Percentiles rank a stretch among this genome's conserved stretches.
Evolutionary conservation across 2,113 vertebrate genomes (phyloP).

Genomic region (Elachura formosa): DNA sequence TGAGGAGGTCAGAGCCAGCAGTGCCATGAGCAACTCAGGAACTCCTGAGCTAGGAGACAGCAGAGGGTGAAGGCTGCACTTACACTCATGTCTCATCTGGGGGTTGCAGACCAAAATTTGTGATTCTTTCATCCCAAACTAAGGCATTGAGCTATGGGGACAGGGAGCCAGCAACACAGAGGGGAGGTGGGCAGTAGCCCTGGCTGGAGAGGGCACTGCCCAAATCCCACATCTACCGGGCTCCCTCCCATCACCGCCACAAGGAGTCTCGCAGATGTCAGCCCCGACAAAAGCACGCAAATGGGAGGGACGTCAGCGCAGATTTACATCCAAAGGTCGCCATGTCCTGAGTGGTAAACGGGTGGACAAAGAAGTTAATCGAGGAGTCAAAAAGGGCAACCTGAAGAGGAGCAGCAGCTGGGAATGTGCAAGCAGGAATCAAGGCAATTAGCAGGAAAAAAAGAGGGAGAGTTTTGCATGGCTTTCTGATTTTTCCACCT

Average conservation of each 20-base stretch:
- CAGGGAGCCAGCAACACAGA: fast-evolving
- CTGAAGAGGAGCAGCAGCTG: constrained; percentile 49
- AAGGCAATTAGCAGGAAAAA: constrained; percentile 19
- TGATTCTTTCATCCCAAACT: neutral
- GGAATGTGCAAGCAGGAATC: constrained; percentile 29
- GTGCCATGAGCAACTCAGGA: neutral
- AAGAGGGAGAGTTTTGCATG: constrained; percentile 6
- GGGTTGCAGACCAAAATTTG: neutral
- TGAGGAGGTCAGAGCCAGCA: neutral
- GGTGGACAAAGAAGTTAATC: constrained; percentile 60
- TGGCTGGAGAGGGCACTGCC: neutral
- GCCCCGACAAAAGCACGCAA: neutral
- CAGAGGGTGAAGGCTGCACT: neutral
- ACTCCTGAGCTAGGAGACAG: neutral
- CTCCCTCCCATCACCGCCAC: neutral
- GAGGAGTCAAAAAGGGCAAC: constrained; percentile 53
- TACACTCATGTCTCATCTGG: neutral
- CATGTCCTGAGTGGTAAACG: constrained; percentile 47
- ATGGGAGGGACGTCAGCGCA: neutral
- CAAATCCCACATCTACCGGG: fast-evolving
- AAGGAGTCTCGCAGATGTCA: neutral
- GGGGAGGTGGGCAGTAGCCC: neutral
- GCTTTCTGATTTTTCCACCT: constrained; percentile 22
- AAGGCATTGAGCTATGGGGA: neutral
- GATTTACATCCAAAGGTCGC: constrained; percentile 54